phyloP scores from a whole-genome alignment of 2,797 vertebrate genomes.

The Calcarius lapponicus region DNA sequence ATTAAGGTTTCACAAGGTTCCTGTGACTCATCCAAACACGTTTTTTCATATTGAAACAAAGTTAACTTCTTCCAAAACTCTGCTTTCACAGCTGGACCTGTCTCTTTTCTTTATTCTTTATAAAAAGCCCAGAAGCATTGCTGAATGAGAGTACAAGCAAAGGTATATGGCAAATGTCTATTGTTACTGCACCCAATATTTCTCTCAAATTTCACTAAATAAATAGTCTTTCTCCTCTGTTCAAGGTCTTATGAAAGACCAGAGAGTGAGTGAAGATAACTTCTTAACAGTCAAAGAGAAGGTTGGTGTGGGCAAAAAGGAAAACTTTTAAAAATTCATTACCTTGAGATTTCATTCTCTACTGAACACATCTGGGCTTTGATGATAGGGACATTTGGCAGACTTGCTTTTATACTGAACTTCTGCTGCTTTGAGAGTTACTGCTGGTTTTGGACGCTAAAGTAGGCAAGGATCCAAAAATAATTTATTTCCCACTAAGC shows the following conservation, averaged over 20 bases:
- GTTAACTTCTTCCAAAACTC: neutral
- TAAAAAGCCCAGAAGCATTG: neutral
- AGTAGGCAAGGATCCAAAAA: constrained; percentile 1
- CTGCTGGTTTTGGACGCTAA: neutral
- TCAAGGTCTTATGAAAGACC: neutral
- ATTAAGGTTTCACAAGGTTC: neutral
- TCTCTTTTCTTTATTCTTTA: neutral
- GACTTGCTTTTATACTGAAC: neutral
- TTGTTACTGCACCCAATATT: neutral
- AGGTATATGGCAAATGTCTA: neutral
- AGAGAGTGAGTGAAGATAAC: neutral
- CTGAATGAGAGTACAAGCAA: neutral
- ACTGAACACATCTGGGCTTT: neutral
- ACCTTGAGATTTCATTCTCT: neutral
- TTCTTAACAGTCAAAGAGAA: neutral
- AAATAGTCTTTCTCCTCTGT: neutral
- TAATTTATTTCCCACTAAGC: neutral
- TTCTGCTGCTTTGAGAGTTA: neutral
- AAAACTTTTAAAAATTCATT: constrained; percentile 5
- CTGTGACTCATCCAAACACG: neutral
- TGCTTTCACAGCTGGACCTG: neutral
- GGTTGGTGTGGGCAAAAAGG: neutral
- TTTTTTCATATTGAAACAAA: neutral
- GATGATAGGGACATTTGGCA: neutral
- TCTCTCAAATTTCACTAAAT: neutral